Base-by-base conservation (phyloP, 2,888 invertebrate genomes). In the Choristoneura rosaceana region DNA sequence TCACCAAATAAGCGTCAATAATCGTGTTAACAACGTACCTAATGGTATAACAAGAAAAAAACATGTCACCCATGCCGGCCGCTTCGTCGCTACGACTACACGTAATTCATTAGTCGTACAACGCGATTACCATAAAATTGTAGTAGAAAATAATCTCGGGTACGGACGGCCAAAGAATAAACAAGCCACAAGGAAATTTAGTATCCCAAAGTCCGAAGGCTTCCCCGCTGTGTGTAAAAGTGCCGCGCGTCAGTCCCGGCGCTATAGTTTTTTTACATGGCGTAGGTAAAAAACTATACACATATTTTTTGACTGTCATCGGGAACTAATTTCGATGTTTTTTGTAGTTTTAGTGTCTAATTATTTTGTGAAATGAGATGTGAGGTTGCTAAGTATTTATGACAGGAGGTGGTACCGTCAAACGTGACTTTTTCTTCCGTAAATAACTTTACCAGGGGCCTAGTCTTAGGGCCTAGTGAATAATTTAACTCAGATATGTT, bases 231-330 rank as follows among this genome's bases (percentile, higher is more conserved):
- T 4, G 93, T 73, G 67, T 61, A 93, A 92, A 92, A 86, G 83
- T 65, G 80, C 92, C 92, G 92, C 90, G 88, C 87, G 90, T 86
- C 79, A 84, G 77, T 73, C 85, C 77, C 89, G 93, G 93, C 93
- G 93, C 93, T 92, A 84, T 76, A 68, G 73, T 87, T 90, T 88
- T 89, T 88, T 82, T 77, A 79, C 63, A 7, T 17, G 58, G 47
- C 52, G 80, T 78, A 80, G 79, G 80, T 80, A 78, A 91, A 89
- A 91, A 90, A 87, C 84, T 84, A 25, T 87, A 90, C 87, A 89
- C 88, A 91, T 91, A 92, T 92, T 93, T 93, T 92, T 93, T 87
- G 88, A 91, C 91, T 94, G 93, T 94, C 93, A 94, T 94, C 93
- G 93, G 90, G 93, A 94, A 93, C 93, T 94, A 93, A 94, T 94